phyloP scores from a whole-genome alignment of 2,888 invertebrate species.

The Andrena chrysosceles region DNA sequence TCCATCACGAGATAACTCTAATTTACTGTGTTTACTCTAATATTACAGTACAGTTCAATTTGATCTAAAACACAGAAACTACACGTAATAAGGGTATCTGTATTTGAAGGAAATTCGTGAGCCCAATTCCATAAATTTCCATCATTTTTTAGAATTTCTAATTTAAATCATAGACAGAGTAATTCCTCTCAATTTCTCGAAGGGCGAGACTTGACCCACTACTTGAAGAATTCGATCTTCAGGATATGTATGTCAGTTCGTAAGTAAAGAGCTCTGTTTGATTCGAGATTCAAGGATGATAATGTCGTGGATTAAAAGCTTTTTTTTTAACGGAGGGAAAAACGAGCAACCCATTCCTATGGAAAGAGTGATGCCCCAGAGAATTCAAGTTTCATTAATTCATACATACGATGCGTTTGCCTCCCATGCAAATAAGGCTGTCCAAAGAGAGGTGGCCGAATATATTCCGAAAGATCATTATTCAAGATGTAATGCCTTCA shows the following conservation, averaged over 20 bases:
- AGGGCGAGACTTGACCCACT: neutral
- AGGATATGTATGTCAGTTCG: neutral
- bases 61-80: too few species aligned
- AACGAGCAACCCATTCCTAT: neutral
- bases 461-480: slow-evolving; percentile 37
- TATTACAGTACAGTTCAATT: too few species aligned
- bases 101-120: neutral
- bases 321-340: neutral
- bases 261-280: neutral
- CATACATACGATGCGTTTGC: slow-evolving; percentile 24
- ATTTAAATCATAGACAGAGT: neutral
- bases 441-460: slow-evolving; percentile 3
- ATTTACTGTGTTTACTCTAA: too few species aligned
- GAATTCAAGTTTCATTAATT: slow-evolving; percentile 27
- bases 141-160: too few species aligned
- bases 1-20: too few species aligned
- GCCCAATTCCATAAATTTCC: too few species aligned
- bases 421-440: slow-evolving; percentile 28
- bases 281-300: neutral
- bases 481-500: slow-evolving; percentile 36
- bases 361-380: neutral
- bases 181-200: neutral
- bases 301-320: neutral
- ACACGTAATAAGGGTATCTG: too few species aligned
- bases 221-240: neutral